Percentiles rank a stretch among this genome's conserved stretches.
phyloP scores from a whole-genome alignment of 2,888 invertebrate species.

The Caenorhabditis imperialis region DNA sequence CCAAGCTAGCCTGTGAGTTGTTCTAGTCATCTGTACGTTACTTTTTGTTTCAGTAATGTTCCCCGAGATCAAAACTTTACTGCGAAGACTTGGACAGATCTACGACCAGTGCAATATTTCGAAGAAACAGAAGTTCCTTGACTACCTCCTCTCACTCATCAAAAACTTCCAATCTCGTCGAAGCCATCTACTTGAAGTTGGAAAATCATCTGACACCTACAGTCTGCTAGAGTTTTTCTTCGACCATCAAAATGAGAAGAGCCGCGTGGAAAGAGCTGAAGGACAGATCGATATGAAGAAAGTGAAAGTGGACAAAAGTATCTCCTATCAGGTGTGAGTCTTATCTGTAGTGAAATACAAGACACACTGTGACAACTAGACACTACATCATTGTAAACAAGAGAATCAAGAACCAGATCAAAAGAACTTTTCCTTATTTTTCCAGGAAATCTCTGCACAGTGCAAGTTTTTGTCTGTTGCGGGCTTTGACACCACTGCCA shows the following conservation, averaged over 20 bases:
- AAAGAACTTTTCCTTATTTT: background rate
- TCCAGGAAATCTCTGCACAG: constrained; percentile 68
- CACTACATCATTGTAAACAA: too few species aligned
- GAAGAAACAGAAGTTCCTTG: too few species aligned
- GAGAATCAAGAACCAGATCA: too few species aligned
- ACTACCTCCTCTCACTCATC: constrained; percentile 35
- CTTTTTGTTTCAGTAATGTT: constrained; percentile 36
- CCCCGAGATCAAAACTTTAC: constrained; percentile 26
- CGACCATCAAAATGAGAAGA: constrained; percentile 30
- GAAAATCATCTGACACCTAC: constrained; percentile 7
- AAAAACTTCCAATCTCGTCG: constrained; percentile 8
- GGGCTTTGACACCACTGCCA: constrained; percentile 73
- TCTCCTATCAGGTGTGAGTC: constrained; percentile 54
- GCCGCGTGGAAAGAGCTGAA: constrained; percentile 21
- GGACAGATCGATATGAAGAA: constrained; percentile 55
- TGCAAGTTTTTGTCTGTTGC: constrained; percentile 69
- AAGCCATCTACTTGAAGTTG: too few species aligned
- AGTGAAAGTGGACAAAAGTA: constrained; percentile 47
- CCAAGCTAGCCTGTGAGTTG: constrained; percentile 50
- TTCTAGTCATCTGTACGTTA: background rate
- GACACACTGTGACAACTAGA: constrained; percentile 2
- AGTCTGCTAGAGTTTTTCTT: constrained; percentile 43
- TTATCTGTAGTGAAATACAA: constrained; percentile 4
- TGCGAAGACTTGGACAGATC: constrained; percentile 15
- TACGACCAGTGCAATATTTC: too few species aligned